Conservation (phyloP, 2,888 invertebrate genomes). For the Hesperia comma region DNA sequence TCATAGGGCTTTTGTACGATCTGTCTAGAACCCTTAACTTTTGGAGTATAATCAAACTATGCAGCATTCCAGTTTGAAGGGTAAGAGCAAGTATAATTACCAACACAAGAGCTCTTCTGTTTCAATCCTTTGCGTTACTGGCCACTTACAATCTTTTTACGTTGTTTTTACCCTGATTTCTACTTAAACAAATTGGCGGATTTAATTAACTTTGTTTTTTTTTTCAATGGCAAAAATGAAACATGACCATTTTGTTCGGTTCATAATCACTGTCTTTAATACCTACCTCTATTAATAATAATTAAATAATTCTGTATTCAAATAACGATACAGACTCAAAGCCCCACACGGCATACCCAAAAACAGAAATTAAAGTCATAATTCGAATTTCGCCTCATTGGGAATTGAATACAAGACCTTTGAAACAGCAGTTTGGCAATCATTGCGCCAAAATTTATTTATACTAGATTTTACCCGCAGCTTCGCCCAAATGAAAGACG, state of each 20-base stretch:
- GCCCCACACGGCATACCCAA: too few species aligned
- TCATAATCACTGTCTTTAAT: neutral
- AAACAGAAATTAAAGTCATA: too few species aligned
- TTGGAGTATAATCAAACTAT: constrained; percentile 37
- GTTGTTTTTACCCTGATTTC: constrained; percentile 16
- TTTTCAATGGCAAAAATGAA: neutral
- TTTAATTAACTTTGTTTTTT: constrained; percentile 1
- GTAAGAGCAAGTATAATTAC: constrained; percentile 37
- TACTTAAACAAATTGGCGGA: constrained; percentile 25
- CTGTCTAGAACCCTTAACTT: constrained; percentile 35
- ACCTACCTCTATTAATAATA: too few species aligned
- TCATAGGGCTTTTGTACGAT: constrained; percentile 31
- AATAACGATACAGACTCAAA: too few species aligned
- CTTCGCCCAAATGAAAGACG: too few species aligned
- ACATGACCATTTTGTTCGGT: neutral
- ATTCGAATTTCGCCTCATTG: too few species aligned
- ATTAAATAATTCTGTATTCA: too few species aligned
- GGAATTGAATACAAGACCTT: too few species aligned
- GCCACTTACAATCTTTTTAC: constrained; percentile 34
- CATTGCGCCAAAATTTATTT: too few species aligned
- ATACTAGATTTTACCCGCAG: too few species aligned
- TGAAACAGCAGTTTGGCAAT: too few species aligned
- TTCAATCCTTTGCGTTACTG: constrained; percentile 35
- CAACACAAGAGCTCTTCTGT: constrained; percentile 29
- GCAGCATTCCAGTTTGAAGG: constrained; percentile 34